phyloP scores from a whole-genome alignment of 2,888 invertebrate genomes.

The Alviniconcha strummeri region DNA sequence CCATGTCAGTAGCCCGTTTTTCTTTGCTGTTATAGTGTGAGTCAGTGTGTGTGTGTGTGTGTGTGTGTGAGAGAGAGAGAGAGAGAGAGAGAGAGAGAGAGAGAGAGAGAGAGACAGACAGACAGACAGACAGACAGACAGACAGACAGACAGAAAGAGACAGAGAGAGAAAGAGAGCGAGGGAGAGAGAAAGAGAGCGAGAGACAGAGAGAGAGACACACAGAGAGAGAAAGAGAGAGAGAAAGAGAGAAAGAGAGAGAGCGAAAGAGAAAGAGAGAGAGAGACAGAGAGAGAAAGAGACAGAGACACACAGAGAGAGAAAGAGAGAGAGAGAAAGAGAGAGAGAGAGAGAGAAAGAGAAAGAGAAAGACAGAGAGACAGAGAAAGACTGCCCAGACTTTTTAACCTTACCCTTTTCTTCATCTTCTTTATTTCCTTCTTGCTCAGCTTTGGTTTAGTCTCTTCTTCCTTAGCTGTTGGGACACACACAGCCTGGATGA shows the following conservation, averaged over 20 bases:
- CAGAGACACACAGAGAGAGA: background rate
- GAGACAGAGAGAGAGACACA: too few species aligned
- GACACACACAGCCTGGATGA: too few species aligned
- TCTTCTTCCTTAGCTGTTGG: conserved; percentile 40
- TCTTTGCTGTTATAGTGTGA: too few species aligned
- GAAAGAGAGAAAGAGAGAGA: background rate
- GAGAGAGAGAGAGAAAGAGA: conserved; percentile 3
- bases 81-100: background rate
- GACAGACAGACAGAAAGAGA: background rate
- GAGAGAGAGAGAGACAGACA: background rate
- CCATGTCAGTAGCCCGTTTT: too few species aligned
- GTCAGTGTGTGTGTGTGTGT: too few species aligned
- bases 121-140: background rate
- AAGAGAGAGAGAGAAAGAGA: background rate
- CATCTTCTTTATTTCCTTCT: conserved; percentile 70
- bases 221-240: too few species aligned
- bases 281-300: background rate
- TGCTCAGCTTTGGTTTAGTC: conserved; percentile 63
- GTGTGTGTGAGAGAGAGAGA: background rate
- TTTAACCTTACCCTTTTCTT: conserved; percentile 64
- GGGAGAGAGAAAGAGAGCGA: background rate
- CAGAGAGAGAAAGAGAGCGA: background rate
- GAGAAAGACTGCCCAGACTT: too few species aligned
- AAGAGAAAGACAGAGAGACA: background rate
- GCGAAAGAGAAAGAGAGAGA: background rate